phyloP scores from a whole-genome alignment of 2,888 invertebrate species.

The Hypsopygia costalis region DNA sequence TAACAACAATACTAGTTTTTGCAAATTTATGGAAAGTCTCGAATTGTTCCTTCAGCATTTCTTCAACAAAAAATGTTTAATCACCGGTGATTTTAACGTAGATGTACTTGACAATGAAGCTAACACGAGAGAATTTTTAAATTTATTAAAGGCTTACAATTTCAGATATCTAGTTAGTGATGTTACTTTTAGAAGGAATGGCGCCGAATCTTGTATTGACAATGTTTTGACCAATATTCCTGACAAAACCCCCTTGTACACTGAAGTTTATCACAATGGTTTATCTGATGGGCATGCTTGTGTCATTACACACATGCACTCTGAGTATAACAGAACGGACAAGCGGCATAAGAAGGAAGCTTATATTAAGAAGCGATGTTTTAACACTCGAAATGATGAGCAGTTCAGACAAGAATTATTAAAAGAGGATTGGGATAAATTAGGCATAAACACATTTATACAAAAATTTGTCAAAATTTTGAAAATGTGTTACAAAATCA shows the following conservation, averaged over 20 bases:
- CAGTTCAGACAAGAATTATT: no score
- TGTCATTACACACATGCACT: not conserved
- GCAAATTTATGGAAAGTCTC: no score
- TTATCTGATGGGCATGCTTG: slow-evolving; percentile 3
- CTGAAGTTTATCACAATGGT: not conserved
- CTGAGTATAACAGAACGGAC: not conserved
- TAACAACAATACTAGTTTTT: no score
- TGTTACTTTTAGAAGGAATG: not conserved
- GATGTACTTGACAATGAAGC: not conserved
- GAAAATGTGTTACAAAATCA: no score
- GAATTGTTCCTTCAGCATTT: no score
- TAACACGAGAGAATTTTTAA: not conserved
- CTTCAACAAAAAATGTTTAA: no score
- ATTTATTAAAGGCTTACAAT: no score
- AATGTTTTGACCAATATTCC: not conserved
- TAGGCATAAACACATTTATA: no score
- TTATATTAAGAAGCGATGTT: not conserved
- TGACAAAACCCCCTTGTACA: not conserved
- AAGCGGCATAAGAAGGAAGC: not conserved
- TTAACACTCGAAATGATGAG: no score
- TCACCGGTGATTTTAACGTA: slow-evolving; percentile 1
- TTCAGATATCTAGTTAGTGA: no score
- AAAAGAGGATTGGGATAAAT: no score
- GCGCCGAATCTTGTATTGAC: not conserved
- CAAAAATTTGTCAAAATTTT: no score